Conservation (phyloP, 2,888 invertebrate genomes). For the Pollenia griseotomentosa region DNA sequence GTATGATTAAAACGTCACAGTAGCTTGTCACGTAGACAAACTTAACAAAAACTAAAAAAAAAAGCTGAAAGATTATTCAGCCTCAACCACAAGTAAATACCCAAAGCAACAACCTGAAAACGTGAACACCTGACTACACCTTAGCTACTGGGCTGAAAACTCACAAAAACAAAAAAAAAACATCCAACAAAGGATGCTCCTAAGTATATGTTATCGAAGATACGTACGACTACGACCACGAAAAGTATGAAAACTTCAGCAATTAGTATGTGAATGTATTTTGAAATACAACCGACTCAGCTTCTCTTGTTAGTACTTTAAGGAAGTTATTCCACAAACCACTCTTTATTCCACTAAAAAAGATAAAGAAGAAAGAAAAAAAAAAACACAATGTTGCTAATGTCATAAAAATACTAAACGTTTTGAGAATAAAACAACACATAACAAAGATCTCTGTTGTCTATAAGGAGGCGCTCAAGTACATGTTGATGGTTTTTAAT, state of each 20-base stretch:
- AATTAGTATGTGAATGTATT: constrained; percentile 61
- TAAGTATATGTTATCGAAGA: constrained; percentile 57
- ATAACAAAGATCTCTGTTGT: constrained; percentile 19
- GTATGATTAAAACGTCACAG: constrained; percentile 82
- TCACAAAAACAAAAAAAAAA: not conserved
- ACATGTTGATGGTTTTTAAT: constrained; percentile 74
- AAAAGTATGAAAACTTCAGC: constrained; percentile 34
- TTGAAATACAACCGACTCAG: constrained; percentile 30
- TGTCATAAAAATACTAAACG: constrained; percentile 27
- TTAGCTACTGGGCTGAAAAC: constrained; percentile 52
- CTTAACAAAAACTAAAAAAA: not conserved
- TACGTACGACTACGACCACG: not conserved
- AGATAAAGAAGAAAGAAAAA: not conserved
- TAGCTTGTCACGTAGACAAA: constrained; percentile 76
- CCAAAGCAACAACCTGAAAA: constrained; percentile 32
- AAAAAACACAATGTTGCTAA: constrained; percentile 53
- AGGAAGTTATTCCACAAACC: constrained; percentile 37
- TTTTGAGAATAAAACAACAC: constrained; percentile 17
- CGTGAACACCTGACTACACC: constrained; percentile 61
- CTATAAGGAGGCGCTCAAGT: constrained; percentile 67
- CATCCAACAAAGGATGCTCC: constrained; percentile 50
- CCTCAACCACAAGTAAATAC: constrained; percentile 1
- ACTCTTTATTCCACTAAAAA: not conserved
- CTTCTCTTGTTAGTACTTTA: constrained; percentile 2
- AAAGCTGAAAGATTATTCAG: constrained; percentile 17